Conservation (phyloP, 92 coral and sea anemone genomes). For the Heliopora coerulea region DNA sequence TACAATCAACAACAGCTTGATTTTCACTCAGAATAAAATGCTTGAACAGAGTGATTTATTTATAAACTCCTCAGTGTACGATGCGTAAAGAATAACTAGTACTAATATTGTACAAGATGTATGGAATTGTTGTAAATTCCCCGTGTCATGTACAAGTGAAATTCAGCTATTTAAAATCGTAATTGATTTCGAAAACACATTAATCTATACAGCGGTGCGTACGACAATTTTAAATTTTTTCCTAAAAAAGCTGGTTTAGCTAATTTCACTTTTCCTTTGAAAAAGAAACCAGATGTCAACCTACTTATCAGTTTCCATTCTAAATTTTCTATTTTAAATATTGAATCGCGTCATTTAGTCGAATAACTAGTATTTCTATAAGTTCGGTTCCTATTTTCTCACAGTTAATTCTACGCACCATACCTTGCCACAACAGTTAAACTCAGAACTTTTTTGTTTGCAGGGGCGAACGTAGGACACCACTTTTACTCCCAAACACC, state of each 20-base stretch:
- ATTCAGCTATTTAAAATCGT: neutral
- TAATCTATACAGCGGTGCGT: neutral
- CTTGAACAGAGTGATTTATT: too few relatives aligned
- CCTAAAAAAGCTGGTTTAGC: neutral
- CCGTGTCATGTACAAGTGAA: conserved; percentile 10
- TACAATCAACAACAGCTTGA: too few relatives aligned
- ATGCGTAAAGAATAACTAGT: too few relatives aligned
- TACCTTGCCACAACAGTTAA: neutral
- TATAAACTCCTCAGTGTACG: too few relatives aligned
- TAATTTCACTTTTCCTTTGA: too few relatives aligned
- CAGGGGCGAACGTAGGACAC: conserved; percentile 5
- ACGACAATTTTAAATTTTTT: neutral
- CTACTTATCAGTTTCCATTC: neutral
- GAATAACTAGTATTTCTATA: too few relatives aligned
- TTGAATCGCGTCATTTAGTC: too few relatives aligned
- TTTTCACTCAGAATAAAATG: too few relatives aligned
- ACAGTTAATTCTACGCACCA: neutral
- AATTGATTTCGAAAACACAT: neutral
- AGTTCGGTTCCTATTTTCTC: too few relatives aligned
- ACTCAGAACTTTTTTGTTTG: neutral
- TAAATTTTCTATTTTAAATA: neutral
- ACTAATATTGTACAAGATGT: too few relatives aligned
- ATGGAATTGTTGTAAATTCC: neutral
- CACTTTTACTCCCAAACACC: conserved; percentile 18
- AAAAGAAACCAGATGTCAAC: too few relatives aligned